phyloP scores from a whole-genome alignment of 2,113 vertebrate species.

The Salvator merianae region DNA sequence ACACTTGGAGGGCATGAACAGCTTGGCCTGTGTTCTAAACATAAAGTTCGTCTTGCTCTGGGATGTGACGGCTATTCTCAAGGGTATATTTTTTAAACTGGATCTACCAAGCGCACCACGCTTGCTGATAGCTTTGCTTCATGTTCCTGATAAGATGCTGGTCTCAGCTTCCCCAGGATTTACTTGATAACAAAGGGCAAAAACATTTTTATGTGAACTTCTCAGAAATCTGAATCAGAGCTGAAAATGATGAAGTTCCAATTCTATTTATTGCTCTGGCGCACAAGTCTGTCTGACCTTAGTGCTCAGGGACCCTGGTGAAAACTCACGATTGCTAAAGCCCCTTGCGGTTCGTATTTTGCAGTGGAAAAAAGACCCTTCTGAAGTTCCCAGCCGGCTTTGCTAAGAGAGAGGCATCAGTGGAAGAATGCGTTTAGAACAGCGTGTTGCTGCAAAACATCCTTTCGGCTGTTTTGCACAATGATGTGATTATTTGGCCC shows the following conservation, averaged over 20 bases:
- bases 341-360: neutral
- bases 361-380: neutral
- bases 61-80: too few relatives aligned
- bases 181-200: neutral
- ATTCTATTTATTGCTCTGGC: neutral
- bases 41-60: too few relatives aligned
- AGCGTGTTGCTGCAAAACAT: too few relatives aligned
- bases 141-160: neutral
- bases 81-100: too few relatives aligned
- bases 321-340: neutral
- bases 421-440: too few relatives aligned
- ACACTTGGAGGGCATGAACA: too few relatives aligned
- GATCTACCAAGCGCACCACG: neutral
- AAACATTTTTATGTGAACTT: neutral
- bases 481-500: neutral
- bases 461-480: too few relatives aligned
- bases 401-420: neutral
- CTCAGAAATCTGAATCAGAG: neutral
- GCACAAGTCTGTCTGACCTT: neutral
- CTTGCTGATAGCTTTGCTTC: neutral
- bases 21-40: too few relatives aligned
- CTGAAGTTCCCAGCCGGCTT: neutral
- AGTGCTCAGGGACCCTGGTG: neutral
- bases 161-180: neutral
- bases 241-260: neutral